Evolutionary conservation across 1,140 invertebrate genomes (phyloP).

Genomic region (Caligus rogercresseyi): DNA sequence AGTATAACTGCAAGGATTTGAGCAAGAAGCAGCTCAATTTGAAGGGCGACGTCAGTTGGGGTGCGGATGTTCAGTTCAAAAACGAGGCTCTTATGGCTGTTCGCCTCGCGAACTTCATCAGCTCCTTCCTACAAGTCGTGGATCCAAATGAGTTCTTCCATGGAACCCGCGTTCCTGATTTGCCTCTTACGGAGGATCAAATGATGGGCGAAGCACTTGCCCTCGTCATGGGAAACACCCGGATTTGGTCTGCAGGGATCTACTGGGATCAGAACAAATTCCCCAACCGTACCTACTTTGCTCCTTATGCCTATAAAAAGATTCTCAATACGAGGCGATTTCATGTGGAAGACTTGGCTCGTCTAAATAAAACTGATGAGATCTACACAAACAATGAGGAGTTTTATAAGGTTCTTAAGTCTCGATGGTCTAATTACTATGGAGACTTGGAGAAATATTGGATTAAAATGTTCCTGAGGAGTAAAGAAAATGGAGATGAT

Average conservation of each 20-base stretch:
- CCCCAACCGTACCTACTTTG: constrained; percentile 74
- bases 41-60: constrained; percentile 58
- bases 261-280: constrained; percentile 94
- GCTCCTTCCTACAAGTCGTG: constrained; percentile 76
- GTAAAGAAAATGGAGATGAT: constrained; percentile 52
- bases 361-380: constrained; percentile 23
- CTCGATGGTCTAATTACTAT: constrained; percentile 82
- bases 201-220: constrained; percentile 82
- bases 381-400: constrained; percentile 35
- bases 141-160: constrained; percentile 86
- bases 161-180: constrained; percentile 68
- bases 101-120: constrained; percentile 81
- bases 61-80: constrained; percentile 69
- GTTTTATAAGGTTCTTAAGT: constrained; percentile 72
- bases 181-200: constrained; percentile 74
- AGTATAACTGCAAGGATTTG: constrained; percentile 42
- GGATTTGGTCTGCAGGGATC: constrained; percentile 70
- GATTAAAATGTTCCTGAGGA: constrained; percentile 77
- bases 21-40: constrained; percentile 14
- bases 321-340: constrained; percentile 60
- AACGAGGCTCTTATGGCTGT: constrained; percentile 90
- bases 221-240: constrained; percentile 69
- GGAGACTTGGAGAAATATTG: constrained; percentile 76
- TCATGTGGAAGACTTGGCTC: constrained; percentile 66
- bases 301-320: constrained; percentile 80